Conservation (phyloP, 2,888 invertebrate genomes). For the Autographa pulchrina region DNA sequence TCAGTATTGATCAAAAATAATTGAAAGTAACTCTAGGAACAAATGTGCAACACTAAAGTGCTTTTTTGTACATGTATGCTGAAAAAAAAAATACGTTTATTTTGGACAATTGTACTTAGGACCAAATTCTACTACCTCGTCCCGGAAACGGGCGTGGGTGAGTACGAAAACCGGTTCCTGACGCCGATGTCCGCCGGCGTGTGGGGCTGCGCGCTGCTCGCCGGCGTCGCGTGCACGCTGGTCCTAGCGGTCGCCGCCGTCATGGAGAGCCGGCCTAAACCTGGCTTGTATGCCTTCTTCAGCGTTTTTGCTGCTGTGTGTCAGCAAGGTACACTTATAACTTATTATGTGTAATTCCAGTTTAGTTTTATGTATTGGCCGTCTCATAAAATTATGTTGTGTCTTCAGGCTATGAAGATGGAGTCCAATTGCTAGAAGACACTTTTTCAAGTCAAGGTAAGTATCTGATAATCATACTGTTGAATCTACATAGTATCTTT, state of each 20-base stretch:
- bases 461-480: background rate
- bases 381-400: conserved; percentile 12
- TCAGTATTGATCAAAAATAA: no score
- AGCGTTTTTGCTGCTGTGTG: conserved; percentile 81
- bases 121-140: conserved; percentile 84
- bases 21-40: no score
- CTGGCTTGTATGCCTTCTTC: conserved; percentile 73
- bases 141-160: conserved; percentile 77
- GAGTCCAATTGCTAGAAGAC: conserved; percentile 67
- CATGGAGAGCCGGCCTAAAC: conserved; percentile 72
- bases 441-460: conserved; percentile 79
- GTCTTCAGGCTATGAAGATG: conserved; percentile 81
- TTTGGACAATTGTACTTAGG: conserved; percentile 64
- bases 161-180: conserved; percentile 84
- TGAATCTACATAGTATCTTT: no score
- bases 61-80: no score
- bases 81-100: no score
- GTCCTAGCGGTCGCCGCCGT: conserved; percentile 76
- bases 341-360: background rate
- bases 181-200: conserved; percentile 82
- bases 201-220: conserved; percentile 79
- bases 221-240: conserved; percentile 69
- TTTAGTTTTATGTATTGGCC: background rate
- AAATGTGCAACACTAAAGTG: no score
- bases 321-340: conserved; percentile 75